Percentiles rank a stretch among this genome's conserved stretches.
These are phyloP conservation scores for Hofmannophila pseudospretella DNA, from an alignment of 2,888 invertebrate genomes.

Conservation along the genomic window DNA sequence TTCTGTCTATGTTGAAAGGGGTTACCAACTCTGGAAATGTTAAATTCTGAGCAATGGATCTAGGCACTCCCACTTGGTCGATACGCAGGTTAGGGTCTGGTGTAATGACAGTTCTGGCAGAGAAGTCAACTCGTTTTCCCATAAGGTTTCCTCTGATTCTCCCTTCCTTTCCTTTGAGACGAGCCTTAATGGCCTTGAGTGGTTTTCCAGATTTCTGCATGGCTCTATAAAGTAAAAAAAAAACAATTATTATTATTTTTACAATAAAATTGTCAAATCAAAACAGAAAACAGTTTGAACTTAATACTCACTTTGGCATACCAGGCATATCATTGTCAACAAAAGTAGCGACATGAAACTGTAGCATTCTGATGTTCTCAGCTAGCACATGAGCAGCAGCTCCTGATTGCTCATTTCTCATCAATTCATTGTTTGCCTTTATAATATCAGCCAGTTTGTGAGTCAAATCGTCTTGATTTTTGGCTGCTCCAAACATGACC, in stretches of 20 bases:
- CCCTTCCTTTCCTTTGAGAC: conserved; percentile 98
- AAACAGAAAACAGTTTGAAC: background rate
- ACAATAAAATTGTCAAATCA: background rate
- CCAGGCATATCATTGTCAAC: conserved; percentile 99
- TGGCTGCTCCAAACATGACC: conserved; percentile 99
- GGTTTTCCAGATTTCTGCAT: conserved; percentile 99
- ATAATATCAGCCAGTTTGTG: conserved; percentile 99
- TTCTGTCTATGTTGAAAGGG: conserved; percentile 98
- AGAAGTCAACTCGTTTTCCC: conserved; percentile 99
- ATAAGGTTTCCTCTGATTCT: conserved; percentile 99
- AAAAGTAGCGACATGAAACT: conserved; percentile 98
- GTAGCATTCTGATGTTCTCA: conserved; percentile 98
- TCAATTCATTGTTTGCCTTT: conserved; percentile 97
- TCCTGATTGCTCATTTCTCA: conserved; percentile 96
- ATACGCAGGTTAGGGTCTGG: conserved; percentile 96
- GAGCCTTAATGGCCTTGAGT: conserved; percentile 96
- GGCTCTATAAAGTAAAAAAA: conserved; percentile 79
- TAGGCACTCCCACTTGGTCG: conserved; percentile 98
- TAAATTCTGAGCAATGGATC: conserved; percentile 98
- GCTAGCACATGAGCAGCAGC: conserved; percentile 98
- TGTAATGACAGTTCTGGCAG: conserved; percentile 98
- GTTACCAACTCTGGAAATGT: conserved; percentile 99
- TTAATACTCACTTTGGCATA: conserved; percentile 83
- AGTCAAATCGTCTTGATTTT: conserved; percentile 99
- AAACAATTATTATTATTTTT: conserved; percentile 5